Percentiles rank a stretch among this genome's conserved stretches.
Conservation (phyloP, 2,113 vertebrate genomes). For the Caloenas nicobarica region DNA sequence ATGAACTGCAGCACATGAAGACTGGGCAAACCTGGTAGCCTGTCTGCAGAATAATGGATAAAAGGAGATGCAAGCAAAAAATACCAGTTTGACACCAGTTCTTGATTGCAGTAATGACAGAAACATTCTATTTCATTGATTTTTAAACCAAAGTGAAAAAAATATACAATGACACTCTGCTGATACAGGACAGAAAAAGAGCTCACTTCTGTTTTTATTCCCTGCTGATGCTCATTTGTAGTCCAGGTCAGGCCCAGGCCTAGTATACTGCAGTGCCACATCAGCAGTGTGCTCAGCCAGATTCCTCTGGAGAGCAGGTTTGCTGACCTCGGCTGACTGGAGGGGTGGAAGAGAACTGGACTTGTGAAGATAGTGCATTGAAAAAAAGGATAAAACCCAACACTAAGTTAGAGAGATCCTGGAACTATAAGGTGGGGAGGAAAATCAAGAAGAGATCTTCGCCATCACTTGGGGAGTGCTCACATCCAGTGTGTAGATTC, state of each 20-base stretch:
- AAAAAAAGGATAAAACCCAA: background rate
- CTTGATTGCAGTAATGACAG: background rate
- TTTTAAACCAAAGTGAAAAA: background rate
- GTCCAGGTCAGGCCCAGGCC: background rate
- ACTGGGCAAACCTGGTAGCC: fast-evolving
- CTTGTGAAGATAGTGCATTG: background rate
- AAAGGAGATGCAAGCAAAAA: background rate
- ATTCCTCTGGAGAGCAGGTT: background rate
- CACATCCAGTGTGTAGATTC: background rate
- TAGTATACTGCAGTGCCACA: background rate
- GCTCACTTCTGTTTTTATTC: background rate
- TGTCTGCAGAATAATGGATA: background rate
- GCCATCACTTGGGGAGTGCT: background rate
- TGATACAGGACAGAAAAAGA: background rate
- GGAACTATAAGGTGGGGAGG: fast-evolving
- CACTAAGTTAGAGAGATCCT: background rate
- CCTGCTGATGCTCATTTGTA: background rate
- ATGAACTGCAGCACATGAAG: background rate
- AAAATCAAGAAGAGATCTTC: background rate
- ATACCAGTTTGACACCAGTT: background rate
- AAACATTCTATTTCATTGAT: background rate
- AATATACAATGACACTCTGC: background rate
- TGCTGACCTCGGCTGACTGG: background rate
- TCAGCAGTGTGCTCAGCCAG: background rate
- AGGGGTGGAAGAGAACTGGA: background rate